These are phyloP conservation scores for Oncorhynchus clarkii DNA, from an alignment of 2,113 vertebrate species.

Conservation along the genomic window DNA sequence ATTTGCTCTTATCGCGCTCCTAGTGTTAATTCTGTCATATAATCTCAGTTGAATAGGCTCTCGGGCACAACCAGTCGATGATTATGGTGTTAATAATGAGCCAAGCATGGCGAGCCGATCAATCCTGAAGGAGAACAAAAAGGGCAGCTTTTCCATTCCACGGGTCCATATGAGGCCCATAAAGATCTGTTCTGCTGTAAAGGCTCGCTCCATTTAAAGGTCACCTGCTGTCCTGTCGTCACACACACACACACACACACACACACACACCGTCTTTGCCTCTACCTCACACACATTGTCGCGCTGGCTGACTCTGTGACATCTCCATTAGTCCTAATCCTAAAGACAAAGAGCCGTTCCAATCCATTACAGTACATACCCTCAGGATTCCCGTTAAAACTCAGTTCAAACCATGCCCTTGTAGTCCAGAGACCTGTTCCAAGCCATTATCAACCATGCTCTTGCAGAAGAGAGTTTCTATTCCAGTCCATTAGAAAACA, in stretches of 20 bases:
- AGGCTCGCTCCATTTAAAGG: slow-evolving; percentile 29
- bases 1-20: background rate
- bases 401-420: background rate
- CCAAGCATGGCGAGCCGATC: slow-evolving; percentile 50
- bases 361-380: slow-evolving; percentile 9
- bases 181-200: slow-evolving; percentile 24
- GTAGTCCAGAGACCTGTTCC: background rate
- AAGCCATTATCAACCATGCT: background rate
- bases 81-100: slow-evolving; percentile 43
- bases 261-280: background rate
- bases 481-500: background rate
- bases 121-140: slow-evolving; percentile 51
- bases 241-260: background rate
- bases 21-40: background rate
- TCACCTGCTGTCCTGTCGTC: background rate
- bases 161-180: slow-evolving; percentile 35
- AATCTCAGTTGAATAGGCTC: slow-evolving; percentile 18
- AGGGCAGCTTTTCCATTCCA: slow-evolving; percentile 49
- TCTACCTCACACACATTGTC: background rate
- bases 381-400: background rate
- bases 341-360: slow-evolving; percentile 7
- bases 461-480: background rate
- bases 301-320: slow-evolving; percentile 16
- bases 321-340: slow-evolving; percentile 24
- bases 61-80: slow-evolving; percentile 21